A percentile compares a stretch with the other conserved stretches of the same genome.
These are phyloP conservation scores for Phalacrocorax aristotelis DNA, from an alignment of 2,113 vertebrate species.

Conservation along the genomic window DNA sequence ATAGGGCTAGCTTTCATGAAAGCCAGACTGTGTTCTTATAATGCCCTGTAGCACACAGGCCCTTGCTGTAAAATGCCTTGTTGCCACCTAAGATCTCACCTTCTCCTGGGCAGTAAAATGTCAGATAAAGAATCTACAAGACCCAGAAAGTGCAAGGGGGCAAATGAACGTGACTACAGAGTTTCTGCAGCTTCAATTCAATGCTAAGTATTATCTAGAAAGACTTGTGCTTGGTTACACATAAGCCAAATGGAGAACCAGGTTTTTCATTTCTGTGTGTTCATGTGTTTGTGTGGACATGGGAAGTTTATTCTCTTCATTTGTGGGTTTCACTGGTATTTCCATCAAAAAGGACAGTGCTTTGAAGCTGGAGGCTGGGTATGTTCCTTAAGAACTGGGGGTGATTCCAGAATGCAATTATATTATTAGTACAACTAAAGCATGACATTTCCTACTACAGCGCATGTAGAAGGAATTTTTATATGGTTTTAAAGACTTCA, in stretches of 20 bases:
- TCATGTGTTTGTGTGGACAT: background rate
- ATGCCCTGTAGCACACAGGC: background rate
- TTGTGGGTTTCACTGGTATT: background rate
- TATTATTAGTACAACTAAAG: background rate
- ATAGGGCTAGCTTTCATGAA: background rate
- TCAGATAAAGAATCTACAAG: background rate
- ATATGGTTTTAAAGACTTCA: background rate
- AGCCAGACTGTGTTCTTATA: background rate
- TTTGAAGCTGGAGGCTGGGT: background rate
- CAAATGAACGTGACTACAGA: background rate
- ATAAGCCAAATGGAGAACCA: background rate
- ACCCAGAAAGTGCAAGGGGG: background rate
- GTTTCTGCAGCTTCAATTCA: background rate
- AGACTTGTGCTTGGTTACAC: background rate
- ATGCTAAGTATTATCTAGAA: background rate
- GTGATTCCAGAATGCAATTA: conserved; percentile 34
- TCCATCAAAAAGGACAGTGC: background rate
- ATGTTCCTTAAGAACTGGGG: background rate
- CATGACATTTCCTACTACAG: background rate
- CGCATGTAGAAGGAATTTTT: conserved; percentile 5
- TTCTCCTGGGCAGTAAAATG: background rate
- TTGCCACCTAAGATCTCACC: background rate
- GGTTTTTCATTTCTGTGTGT: background rate
- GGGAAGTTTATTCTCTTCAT: background rate
- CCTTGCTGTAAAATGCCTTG: background rate